These are phyloP conservation scores for Pyralis farinalis DNA, from an alignment of 2,888 invertebrate genomes.

Conservation along the genomic window DNA sequence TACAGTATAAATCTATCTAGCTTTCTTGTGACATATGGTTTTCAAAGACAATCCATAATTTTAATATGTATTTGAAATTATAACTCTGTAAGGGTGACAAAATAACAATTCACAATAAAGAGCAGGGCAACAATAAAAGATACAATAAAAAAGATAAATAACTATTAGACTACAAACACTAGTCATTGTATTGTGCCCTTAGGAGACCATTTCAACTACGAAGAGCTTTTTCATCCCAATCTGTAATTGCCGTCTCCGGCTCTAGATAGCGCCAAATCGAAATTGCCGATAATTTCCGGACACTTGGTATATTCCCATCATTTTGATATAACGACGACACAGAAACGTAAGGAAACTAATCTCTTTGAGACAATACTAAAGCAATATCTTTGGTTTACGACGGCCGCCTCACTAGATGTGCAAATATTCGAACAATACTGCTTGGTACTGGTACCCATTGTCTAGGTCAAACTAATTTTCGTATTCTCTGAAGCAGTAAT, in stretches of 20 bases:
- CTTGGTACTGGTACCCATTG: conserved; percentile 55
- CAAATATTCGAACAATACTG: conserved; percentile 70
- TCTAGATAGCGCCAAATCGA: background rate
- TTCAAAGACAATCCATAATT: no score
- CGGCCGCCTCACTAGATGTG: conserved; percentile 53
- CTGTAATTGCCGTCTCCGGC: background rate
- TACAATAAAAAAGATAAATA: no score
- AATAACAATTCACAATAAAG: no score
- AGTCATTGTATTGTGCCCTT: conserved; percentile 6
- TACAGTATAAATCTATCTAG: no score
- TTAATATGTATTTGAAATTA: background rate
- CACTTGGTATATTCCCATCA: conserved; percentile 20
- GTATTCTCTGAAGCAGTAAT: conserved; percentile 55
- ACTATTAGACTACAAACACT: background rate
- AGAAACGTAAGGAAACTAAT: conserved; percentile 66
- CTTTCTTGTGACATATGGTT: no score
- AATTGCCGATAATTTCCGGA: conserved; percentile 3
- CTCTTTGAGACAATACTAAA: conserved; percentile 70
- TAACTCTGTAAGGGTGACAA: no score
- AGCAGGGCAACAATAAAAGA: no score
- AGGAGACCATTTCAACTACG: background rate
- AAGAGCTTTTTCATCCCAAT: conserved; percentile 1
- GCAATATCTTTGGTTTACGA: conserved; percentile 75
- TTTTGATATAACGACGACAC: conserved; percentile 38
- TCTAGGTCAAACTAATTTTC: conserved; percentile 76